Conservation (phyloP, 2,888 invertebrate species). For the Eupithecia abbreviata region DNA sequence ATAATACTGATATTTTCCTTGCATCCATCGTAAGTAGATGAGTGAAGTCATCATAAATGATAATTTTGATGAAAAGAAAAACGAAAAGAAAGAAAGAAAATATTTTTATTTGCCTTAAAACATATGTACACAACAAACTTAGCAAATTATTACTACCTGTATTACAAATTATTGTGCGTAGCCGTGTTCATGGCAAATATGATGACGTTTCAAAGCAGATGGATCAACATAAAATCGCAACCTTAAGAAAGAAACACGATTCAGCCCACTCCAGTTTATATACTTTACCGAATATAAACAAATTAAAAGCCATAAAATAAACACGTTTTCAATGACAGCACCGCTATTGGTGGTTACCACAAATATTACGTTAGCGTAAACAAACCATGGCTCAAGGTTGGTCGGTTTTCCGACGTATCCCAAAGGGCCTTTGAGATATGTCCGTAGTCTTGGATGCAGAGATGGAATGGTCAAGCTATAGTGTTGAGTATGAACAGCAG, state of each 20-base stretch:
- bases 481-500: not conserved
- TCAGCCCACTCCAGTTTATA: slow-evolving; percentile 12
- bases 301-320: slow-evolving; percentile 27
- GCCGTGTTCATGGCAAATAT: no score
- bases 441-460: slow-evolving; percentile 7
- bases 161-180: no score
- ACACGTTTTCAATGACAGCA: slow-evolving; percentile 41
- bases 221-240: not conserved
- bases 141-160: no score
- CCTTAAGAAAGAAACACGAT: not conserved
- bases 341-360: slow-evolving; percentile 23
- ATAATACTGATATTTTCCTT: slow-evolving; percentile 13
- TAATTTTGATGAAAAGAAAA: no score
- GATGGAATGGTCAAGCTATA: slow-evolving; percentile 13
- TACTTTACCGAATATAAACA: slow-evolving; percentile 27
- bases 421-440: slow-evolving; percentile 25
- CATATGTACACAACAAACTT: no score
- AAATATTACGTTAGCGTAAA: slow-evolving; percentile 40
- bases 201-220: not conserved
- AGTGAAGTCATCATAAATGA: no score
- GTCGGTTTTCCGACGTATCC: slow-evolving; percentile 32
- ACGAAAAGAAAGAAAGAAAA: no score
- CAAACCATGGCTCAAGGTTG: slow-evolving; percentile 31
- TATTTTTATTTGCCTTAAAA: no score
- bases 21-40: no score